Evolutionary conservation across 1,140 invertebrate species (phyloP).

Genomic region (Papilio glaucus): DNA sequence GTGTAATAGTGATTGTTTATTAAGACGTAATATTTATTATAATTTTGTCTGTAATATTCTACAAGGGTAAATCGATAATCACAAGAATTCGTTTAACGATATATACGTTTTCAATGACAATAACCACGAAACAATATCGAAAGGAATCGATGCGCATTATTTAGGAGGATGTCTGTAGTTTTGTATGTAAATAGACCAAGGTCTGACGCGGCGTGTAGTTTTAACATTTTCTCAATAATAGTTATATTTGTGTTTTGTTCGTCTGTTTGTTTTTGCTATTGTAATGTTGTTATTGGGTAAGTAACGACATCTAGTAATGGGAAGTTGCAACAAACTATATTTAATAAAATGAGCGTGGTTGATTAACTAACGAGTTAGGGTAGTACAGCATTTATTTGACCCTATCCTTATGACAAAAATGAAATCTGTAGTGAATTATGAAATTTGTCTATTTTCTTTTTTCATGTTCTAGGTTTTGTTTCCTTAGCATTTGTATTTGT

Average conservation of each 20-base stretch:
- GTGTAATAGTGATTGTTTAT: slow-evolving; percentile 7
- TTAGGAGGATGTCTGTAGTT: slow-evolving; percentile 10
- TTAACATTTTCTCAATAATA: slow-evolving; percentile 6
- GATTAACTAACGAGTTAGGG: no score
- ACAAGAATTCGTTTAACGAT: slow-evolving; percentile 19
- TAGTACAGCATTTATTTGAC: no score
- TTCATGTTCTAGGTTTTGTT: no score
- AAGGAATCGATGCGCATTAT: slow-evolving; percentile 8
- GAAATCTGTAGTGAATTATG: no score
- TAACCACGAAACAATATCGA: slow-evolving; percentile 2
- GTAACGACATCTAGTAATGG: slow-evolving; percentile 10
- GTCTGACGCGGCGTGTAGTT: background rate
- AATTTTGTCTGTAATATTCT: slow-evolving; percentile 12
- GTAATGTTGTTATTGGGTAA: background rate
- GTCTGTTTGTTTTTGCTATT: background rate
- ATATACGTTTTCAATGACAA: slow-evolving; percentile 1
- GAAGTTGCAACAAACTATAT: background rate
- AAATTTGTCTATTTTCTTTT: no score
- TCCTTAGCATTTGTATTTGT: no score
- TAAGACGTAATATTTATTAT: slow-evolving; percentile 23
- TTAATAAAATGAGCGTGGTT: background rate
- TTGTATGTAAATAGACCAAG: slow-evolving; percentile 19
- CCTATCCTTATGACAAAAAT: no score
- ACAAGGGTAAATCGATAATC: slow-evolving; percentile 19
- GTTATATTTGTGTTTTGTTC: slow-evolving; percentile 10